Evolutionary conservation across 2,888 invertebrate genomes (phyloP), one percentile per base, ranked within the genome.

Genomic region (Eupithecia inturbata): DNA sequence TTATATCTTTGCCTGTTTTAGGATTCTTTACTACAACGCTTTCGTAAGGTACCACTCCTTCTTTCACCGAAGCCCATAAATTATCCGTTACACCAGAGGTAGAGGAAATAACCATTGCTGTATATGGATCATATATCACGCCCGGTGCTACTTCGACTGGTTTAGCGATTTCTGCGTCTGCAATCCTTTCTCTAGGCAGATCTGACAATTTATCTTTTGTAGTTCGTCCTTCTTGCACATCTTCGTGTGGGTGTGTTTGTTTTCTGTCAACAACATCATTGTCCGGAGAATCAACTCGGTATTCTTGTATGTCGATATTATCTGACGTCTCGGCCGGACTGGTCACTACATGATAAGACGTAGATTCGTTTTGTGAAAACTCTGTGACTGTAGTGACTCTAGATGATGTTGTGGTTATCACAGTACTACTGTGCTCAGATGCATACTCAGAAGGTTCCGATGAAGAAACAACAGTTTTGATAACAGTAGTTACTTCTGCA

Each of bases 61-160:
- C 96, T 76, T 96, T 95, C 0, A 98, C 95, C 14, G 98, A 98
- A 79, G 95, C 93, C 69, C 97, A 87, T 64, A 98, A 91, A 85
- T 96, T 96, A 72, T 95, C 95, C 0, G 96, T 95, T 82, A 95
- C 91, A 16, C 96, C 96, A 28, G 95, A 95, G 79, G 96, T 95
- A 0, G 96, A 95, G 70, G 96, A 96, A 81, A 96, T 96, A 5
- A 97, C 95, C 45, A 96, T 87, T 1, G 96, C 96, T 41, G 96
- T 96, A 28, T 96, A 95, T 0, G 97, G 97, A 90, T 97, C 97
- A 85, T 96, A 97, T 80, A 97, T 96, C 16, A 97, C 93, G 22
- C 96, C 97, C 1, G 96, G 96, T 39, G 95, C 94, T 62, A 97
- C 95, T 92, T 97, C 96, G n/a, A 97, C 68, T 33, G 77, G 75